Evolutionary conservation across 1,140 invertebrate species (phyloP), one percentile per base, ranked within the genome.

Genomic region (Solenopsis invicta): DNA sequence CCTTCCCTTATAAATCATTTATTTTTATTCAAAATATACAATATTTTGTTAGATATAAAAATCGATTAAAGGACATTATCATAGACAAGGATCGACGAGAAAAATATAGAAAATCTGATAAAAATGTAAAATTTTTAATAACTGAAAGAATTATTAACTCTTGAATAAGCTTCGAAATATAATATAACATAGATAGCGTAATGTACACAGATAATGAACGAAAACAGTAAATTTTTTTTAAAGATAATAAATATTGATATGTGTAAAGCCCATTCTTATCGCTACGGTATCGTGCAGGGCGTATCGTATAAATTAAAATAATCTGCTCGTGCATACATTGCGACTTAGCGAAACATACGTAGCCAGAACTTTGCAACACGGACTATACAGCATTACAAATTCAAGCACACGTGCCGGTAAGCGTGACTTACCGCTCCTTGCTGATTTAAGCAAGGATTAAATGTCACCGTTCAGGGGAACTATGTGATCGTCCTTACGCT

Each of bases 391-490:
- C 54, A 71, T 74, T 84, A 71, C 80, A 62, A 50, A 62, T 75
- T 74, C 41, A 84, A 75, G 69, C 69, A 50, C 13, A 75, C 54
- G 54, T 74, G 69, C 54, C 54, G 52, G 64, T 74, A 48, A 84
- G 80, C 69, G 18, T 75, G 37, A 84, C 80, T 84, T 84, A 84
- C 80, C 80, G 34, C 24, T 62, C 13, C 52, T 75, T 61, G 69
- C 71, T 84, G 56, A 84, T 50, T 74, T 48, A 84, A 84, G 41
- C 69, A 61, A 75, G 71, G 54, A 84, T 84, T 62, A 84, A 75
- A 61, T 82, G 52, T 81, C 66, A 71, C 66, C 41, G 50, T 81
- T 81, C 34, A 71, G 21, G 64, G 64, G 34, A 71, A 81, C 21
- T 56, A 74, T 61, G 48, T 71, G 18, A 48, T 84, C 67, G 37